Conservation (phyloP, 2,113 vertebrate genomes). For the Melanotaenia duboulayi region DNA sequence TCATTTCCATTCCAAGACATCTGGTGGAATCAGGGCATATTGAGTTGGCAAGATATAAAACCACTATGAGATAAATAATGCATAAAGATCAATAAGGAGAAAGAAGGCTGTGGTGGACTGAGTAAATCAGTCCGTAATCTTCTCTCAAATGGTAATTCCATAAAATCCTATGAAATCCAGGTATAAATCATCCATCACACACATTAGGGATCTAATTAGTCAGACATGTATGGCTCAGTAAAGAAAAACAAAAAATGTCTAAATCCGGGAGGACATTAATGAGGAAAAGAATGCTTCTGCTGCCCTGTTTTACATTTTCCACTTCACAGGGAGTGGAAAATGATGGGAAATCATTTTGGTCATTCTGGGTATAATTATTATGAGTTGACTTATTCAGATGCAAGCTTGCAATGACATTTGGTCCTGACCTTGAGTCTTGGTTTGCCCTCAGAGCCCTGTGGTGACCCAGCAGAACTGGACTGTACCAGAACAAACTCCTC, state of each 20-base stretch:
- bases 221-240: too few species aligned
- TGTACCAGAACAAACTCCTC: conserved; percentile 95
- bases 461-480: conserved; percentile 82
- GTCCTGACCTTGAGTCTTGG: conserved; percentile 89
- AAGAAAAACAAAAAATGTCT: not conserved
- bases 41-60: not conserved
- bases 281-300: not conserved
- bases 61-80: not conserved
- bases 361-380: not conserved
- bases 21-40: too few species aligned
- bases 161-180: too few species aligned
- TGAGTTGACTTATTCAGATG: not conserved
- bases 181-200: too few species aligned
- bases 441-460: conserved; percentile 86
- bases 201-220: too few species aligned
- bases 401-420: not conserved
- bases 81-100: not conserved
- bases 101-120: not conserved
- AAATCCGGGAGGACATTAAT: not conserved
- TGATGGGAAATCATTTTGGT: not conserved
- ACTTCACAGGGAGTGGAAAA: too few species aligned
- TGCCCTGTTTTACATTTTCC: too few species aligned
- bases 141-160: too few species aligned
- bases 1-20: conserved; percentile 91
- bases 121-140: too few species aligned